Base-by-base conservation (phyloP, 92 coral and sea anemone species). In the Bergia puertoricense region DNA sequence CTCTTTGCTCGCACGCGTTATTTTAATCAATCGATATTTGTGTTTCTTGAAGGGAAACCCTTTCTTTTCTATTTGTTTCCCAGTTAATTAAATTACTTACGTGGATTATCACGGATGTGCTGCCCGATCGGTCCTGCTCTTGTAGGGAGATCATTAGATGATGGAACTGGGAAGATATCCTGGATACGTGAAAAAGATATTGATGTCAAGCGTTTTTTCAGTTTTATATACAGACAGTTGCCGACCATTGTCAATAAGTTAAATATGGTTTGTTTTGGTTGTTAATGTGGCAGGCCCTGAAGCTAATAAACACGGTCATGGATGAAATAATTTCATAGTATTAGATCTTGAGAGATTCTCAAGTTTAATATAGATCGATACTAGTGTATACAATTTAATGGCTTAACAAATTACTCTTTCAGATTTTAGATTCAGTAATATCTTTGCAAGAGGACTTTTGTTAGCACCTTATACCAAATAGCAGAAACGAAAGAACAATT, bases 41-140 rank as follows among this genome's bases (percentile, higher is more conserved):
- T 2, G 10, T 22, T 68, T 20, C 30, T 68, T 37, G 10, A 1
- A 68, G 10, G 74, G 9, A 36, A 36, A 71, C 4, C 6, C 1
- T 36, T 8, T 72, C 37, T 8, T 9, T 15, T n/a, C 38, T 30
- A 72, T 39, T 15, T 30, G 9, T 22, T 6, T 72, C 18, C 7
- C 18, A 79, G 42, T 13, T 4, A 80, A 16, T 2, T 62, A 48
- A 77, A 51, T 10, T 80, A 20, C 59, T 92, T 78, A 81, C 91
- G 87, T 90, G 92, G 71, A 74, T 86, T 86, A 81, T 81, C 71
- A 37, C 85, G 85, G 54, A 81, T 81, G 50, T 54, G 85, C 18
- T 57, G 45, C 59, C 85, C 85, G 43, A 81, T 57, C 37, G 18
- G 50, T 42, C 73, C 59, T 81, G 74, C 5, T 20, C 13, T 59